Percentiles rank a stretch among this genome's conserved stretches.
Conservation (phyloP, 1,140 invertebrate species). For the Cyphomyrmex costatus region DNA sequence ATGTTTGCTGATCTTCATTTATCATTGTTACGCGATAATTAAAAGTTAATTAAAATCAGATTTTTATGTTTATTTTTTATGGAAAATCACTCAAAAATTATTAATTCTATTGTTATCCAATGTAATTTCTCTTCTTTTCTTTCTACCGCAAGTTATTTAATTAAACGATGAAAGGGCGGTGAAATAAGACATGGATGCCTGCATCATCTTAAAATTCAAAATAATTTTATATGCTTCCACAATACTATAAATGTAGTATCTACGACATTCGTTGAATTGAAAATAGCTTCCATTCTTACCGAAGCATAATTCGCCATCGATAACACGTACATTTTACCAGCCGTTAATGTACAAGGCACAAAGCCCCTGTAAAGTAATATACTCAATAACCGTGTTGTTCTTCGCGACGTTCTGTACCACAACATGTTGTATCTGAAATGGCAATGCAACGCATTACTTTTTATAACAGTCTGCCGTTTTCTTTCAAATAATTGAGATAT, state of each 20-base stretch:
- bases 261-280: neutral
- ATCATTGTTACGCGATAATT: neutral
- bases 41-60: neutral
- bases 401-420: conserved; percentile 16
- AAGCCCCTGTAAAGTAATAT: conserved; percentile 17
- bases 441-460: neutral
- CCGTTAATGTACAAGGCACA: conserved; percentile 31
- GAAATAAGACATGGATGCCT: conserved; percentile 10
- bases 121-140: neutral
- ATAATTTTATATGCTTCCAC: neutral
- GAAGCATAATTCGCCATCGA: conserved; percentile 25
- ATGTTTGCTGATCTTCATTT: neutral
- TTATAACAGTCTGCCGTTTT: neutral
- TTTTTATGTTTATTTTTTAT: neutral
- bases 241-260: neutral
- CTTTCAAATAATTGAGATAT: neutral
- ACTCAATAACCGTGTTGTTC: conserved; percentile 5
- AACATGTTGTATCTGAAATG: conserved; percentile 28
- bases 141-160: neutral
- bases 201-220: conserved; percentile 36
- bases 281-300: conserved; percentile 17
- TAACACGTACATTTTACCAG: conserved; percentile 25
- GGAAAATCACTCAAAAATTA: neutral
- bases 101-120: neutral
- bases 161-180: conserved; percentile 7